Evolutionary conservation across 2,888 invertebrate species (phyloP).

Genomic region (Yponomeuta malinellus): DNA sequence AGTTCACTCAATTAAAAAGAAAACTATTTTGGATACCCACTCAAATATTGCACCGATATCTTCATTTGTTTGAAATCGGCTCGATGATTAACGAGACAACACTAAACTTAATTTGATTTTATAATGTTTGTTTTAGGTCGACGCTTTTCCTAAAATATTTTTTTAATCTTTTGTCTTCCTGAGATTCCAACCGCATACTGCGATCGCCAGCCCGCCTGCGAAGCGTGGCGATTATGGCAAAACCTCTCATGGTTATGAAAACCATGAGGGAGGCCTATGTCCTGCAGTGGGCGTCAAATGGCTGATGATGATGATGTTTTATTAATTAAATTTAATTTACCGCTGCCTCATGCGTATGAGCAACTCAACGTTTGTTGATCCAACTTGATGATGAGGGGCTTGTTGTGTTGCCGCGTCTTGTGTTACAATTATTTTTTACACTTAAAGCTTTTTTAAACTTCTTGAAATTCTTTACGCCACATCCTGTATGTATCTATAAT

Average conservation of each 20-base stretch:
- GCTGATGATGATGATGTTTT: not conserved
- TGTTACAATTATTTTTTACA: not conserved
- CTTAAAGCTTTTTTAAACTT: not conserved
- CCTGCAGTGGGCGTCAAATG: no score
- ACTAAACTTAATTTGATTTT: no score
- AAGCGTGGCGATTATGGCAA: no score
- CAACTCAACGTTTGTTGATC: not conserved
- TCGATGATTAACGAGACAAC: no score
- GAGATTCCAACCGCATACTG: not conserved
- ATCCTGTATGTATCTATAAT: no score
- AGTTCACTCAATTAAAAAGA: no score
- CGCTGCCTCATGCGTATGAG: not conserved
- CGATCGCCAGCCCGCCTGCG: no score
- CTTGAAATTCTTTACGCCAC: not conserved
- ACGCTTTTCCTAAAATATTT: not conserved
- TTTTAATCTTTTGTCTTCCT: not conserved
- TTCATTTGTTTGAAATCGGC: no score
- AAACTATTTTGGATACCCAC: no score
- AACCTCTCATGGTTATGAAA: no score
- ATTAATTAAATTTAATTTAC: not conserved
- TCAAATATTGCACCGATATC: no score
- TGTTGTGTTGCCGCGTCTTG: slow-evolving; percentile 1
- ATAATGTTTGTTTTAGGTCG: not conserved
- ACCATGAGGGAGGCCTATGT: no score
- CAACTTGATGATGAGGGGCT: not conserved